Evolutionary conservation across 2,888 invertebrate species (phyloP), one percentile per base, ranked within the genome.

Genomic region (Dolichomitus sp.): DNA sequence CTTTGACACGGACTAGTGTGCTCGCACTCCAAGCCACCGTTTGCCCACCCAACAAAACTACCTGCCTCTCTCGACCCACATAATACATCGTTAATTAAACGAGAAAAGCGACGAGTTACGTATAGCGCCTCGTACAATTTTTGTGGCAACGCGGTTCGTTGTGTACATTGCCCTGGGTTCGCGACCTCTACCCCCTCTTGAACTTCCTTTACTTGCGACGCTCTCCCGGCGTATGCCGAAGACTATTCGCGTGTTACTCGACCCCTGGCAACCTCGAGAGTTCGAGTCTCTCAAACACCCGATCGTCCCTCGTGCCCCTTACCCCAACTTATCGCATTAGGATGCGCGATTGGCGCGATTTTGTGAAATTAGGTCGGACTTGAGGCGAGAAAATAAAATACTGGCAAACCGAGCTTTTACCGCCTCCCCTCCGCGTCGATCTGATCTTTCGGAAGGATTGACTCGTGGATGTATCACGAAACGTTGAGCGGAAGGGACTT

Each of bases 11-110:
- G 33, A n/a, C 59, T 37, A 6, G 73, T 68, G 40, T 42, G 19
- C 7, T 70, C 19, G 37, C 19, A 40, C 0, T 12, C 19, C 23
- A 30, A 11, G 27, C 23, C 7, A 27, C 27, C 14, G 42, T 1
- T 54, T 27, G 19, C 12, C 4, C 27, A 17, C 61, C n/a, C 17
- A 19, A 57, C 30, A 48, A 72, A 50, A 17, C 65, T 50, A 50
- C 33, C 50, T 37, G 11, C 11, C 61, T 73, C 54, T 78, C 76
- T 69, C 83, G 83, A 83, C 83, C 83, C 77, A 78, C 68, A 83
- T 83, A 80, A 83, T 79, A 70, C 79, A 72, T 80, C 82, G 79
- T 83, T 83, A 76, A 79, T 83, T 83, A 83, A 83, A 75, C 61
- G 42, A 75, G 59, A 80, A 83, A 83, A 82, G 70, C 54, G 27